Evolutionary conservation across 2,888 invertebrate genomes (phyloP).

Genomic region (Hirtodrosophila trivittata): DNA sequence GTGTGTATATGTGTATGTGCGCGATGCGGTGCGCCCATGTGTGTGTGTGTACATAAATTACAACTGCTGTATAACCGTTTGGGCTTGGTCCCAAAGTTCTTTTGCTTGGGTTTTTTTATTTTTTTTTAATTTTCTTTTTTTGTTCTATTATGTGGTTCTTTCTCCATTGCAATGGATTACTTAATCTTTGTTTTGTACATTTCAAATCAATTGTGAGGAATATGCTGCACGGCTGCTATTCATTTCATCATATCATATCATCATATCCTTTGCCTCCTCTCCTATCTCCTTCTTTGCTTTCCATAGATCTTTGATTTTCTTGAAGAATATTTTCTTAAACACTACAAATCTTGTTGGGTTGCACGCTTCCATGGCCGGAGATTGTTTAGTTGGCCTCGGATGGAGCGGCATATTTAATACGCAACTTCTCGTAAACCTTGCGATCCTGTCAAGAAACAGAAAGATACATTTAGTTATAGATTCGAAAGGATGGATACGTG

Average conservation of each 20-base stretch:
- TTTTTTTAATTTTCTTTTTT: slow-evolving; percentile 26
- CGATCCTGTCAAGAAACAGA: slow-evolving; percentile 87
- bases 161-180: slow-evolving; percentile 15
- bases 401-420: slow-evolving; percentile 86
- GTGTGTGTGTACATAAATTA: slow-evolving; percentile 17
- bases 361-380: too few species aligned
- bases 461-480: too few species aligned
- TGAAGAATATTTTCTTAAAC: too few species aligned
- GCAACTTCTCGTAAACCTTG: slow-evolving; percentile 90
- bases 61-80: slow-evolving; percentile 3
- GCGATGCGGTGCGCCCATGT: too few species aligned
- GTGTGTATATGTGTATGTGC: not conserved
- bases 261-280: too few species aligned
- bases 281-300: too few species aligned
- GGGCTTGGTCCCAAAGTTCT: slow-evolving; percentile 49
- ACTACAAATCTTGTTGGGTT: too few species aligned
- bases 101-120: slow-evolving; percentile 47
- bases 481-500: too few species aligned
- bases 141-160: not conserved
- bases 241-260: too few species aligned
- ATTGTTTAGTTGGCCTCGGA: too few species aligned
- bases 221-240: too few species aligned
- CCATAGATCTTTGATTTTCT: too few species aligned
- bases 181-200: slow-evolving; percentile 40
- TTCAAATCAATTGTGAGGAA: slow-evolving; percentile 41